phyloP scores from a whole-genome alignment of 2,888 invertebrate species.

The Leptarthrus brevirostris region DNA sequence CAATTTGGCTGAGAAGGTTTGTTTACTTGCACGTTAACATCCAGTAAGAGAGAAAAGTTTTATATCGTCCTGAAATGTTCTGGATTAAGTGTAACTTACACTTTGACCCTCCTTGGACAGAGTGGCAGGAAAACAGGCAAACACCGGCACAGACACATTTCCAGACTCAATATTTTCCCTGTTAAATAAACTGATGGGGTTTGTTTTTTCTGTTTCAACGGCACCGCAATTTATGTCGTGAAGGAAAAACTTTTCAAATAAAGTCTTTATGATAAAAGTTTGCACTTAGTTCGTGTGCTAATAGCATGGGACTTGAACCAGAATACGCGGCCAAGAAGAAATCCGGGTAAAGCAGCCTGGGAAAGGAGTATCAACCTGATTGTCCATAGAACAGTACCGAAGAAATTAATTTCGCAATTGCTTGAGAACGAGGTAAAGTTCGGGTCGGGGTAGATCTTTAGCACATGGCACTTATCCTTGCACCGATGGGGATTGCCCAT shows the following conservation, averaged over 20 bases:
- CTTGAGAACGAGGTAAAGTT: not conserved
- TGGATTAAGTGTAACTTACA: conserved; percentile 49
- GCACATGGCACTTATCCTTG: not conserved
- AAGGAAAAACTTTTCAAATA: conserved; percentile 54
- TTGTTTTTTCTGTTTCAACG: conserved; percentile 48
- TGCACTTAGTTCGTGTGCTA: conserved; percentile 54
- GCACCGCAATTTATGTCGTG: conserved; percentile 49
- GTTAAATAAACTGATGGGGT: conserved; percentile 53
- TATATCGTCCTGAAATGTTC: conserved; percentile 49
- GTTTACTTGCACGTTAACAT: conserved; percentile 39
- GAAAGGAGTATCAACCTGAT: not conserved
- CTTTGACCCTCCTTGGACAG: conserved; percentile 35
- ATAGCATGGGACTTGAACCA: conserved; percentile 42
- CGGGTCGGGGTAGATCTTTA: not conserved
- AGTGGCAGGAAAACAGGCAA: conserved; percentile 6
- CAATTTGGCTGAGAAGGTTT: conserved; percentile 50
- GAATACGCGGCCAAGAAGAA: not conserved
- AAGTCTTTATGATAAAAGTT: conserved; percentile 54
- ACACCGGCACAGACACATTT: conserved; percentile 47
- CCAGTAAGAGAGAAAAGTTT: conserved; percentile 46
- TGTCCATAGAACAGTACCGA: conserved; percentile 22
- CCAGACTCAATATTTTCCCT: conserved; percentile 52
- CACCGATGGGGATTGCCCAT: not conserved
- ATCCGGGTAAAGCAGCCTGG: not conserved
- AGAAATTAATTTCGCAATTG: conserved; percentile 52